Evolutionary conservation across 2,113 vertebrate genomes (phyloP), one percentile per base, ranked within the genome.

Genomic region (Nothocercus nigrocapillus): DNA sequence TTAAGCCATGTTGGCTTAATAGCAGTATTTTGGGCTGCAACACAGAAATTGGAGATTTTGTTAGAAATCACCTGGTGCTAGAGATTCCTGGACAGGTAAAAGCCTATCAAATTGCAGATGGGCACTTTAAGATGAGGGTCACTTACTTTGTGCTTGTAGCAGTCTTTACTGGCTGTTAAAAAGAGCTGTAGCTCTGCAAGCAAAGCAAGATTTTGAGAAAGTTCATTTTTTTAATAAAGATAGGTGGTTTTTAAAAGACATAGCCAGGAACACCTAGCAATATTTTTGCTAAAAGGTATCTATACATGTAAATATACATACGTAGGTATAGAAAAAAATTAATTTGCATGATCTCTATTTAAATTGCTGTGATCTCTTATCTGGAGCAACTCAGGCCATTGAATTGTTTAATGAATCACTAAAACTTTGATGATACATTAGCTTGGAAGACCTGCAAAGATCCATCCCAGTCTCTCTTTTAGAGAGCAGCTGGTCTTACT

Each of bases 401-500:
- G 3, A 75, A 20, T 82, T 95, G 58, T 91, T 94, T 84, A 78
- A 95, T 90, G 47, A 86, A 19, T 94, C 69, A 66, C 88, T 88
- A 79, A 84, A 94, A 92, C 47, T 86, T 90, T 90, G 74, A 88
- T 90, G 62, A 94, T 49, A 49, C 69, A 89, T 96, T 90, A 93
- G 34, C 69, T 88, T 93, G 76, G 36, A 96, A 92, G 83, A 82
- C 62, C 77, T 82, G 74, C 19, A 92, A 84, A 95, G 94, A 53
- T 76, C 44, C 68, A 79, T 45, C 73, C 30, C 62, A 54, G n/a
- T 95, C 40, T 88, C 32, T 79, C 62, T 86, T 82, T 92, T 49
- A 67, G 80, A 88, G 85, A 87, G 69, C 86, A 96, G 73, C 82
- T 96, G 94, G 80, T 83, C 69, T 93, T 79, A 79, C 79, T 96